Evolutionary conservation across 2,797 vertebrate species (phyloP), one percentile per base, ranked within the genome.

Genomic region (Astyanax mexicanus): DNA sequence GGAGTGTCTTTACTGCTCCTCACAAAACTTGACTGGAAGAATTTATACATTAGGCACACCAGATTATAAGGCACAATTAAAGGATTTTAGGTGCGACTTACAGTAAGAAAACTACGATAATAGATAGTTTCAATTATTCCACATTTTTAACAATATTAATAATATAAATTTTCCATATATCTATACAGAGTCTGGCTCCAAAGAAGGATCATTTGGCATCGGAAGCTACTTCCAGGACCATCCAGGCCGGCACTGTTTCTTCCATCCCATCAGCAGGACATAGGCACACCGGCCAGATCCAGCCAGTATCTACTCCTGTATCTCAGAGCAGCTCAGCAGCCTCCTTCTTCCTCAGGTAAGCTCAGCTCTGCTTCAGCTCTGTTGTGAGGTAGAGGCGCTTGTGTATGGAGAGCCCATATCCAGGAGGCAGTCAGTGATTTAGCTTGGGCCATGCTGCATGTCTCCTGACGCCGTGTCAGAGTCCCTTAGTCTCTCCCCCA

Each of bases 341-440:
- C 1, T 75, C 88, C 25, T 91, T 92, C 80, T 89, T 92, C 82
- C 77, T 84, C 83, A 90, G 89, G 91, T 92, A 81, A 81, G 86
- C 13, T 23, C 25, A 38, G 51, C 54, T 32, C 17, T 58, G 27
- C 27, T 17, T 10, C 38, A 1, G 1, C 58, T 38, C 21, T 19
- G n/a, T 61, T 40, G 21, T 2, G n/a, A 3, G n/a, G 17, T 6
- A 17, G 4, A n/a, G 45, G 1, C 25, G 15, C 13, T 13, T 29
- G 27, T 32, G 23, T 57, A 57, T 17, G 5, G 1, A 57, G 54
- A 11, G 2, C 3, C 8, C 13, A 44, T 37, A 10, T 25, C 10
- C 40, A 45, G 19, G 23, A n/a, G 25, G 40, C 35, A 60, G 51
- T 19, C 62, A 35, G 68, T 52, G 67, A 1, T 78, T 23, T 35